Conservation (phyloP, 2,797 vertebrate species). For the Tragelaphus oryx region DNA sequence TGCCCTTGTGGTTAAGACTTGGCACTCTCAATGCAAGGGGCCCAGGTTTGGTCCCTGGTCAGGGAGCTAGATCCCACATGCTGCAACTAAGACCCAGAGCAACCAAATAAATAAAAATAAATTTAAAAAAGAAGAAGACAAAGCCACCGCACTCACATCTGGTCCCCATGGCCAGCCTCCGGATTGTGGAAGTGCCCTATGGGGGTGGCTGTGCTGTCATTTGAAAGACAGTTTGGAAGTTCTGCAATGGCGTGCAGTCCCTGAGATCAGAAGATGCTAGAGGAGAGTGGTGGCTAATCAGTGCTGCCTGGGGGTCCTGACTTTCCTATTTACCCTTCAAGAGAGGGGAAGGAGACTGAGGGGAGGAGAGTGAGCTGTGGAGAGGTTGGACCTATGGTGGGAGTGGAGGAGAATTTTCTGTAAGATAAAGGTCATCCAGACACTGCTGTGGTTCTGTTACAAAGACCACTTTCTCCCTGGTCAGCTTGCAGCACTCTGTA, state of each 20-base stretch:
- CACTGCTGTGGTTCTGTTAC: not conserved
- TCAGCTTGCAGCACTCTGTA: not conserved
- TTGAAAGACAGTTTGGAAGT: not conserved
- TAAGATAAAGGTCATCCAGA: not conserved
- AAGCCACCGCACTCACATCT: not conserved
- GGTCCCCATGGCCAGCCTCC: not conserved
- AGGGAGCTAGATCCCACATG: not conserved
- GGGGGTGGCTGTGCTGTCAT: not conserved
- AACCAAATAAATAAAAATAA: not conserved
- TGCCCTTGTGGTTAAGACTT: not conserved
- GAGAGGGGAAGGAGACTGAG: not conserved
- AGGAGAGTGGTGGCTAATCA: not conserved
- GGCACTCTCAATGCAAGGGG: accelerated
- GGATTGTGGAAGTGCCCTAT: not conserved
- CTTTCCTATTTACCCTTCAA: not conserved
- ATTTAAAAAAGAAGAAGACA: not conserved
- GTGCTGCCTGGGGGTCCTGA: not conserved
- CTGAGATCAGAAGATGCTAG: not conserved
- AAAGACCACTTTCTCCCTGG: conserved; percentile 12
- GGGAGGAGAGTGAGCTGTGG: not conserved
- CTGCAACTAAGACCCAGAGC: not conserved
- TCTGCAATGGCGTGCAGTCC: not conserved
- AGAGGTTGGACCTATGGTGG: not conserved
- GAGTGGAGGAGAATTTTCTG: not conserved
- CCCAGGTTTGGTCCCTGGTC: not conserved